phyloP scores from a whole-genome alignment of 2,797 vertebrate genomes.

The Australoheros facetus region DNA sequence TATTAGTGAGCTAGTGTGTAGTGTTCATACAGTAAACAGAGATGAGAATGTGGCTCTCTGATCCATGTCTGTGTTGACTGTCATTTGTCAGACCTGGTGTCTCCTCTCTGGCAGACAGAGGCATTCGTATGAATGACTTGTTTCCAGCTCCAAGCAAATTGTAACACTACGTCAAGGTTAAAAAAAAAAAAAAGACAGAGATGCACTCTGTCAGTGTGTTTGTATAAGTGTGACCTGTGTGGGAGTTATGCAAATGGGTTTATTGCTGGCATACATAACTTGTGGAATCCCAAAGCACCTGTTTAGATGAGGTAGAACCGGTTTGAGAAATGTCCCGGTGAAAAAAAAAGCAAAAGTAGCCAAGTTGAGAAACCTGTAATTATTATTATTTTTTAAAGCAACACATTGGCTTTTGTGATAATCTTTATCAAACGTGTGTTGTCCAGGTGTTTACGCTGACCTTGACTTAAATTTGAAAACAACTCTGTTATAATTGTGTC shows the following conservation, averaged over 20 bases:
- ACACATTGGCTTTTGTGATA: neutral
- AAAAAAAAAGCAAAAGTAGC: neutral
- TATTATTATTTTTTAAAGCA: neutral
- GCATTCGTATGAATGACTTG: constrained; percentile 26
- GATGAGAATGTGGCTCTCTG: neutral
- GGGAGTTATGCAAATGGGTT: constrained; percentile 19
- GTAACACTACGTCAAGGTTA: constrained; percentile 20
- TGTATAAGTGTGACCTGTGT: constrained; percentile 6
- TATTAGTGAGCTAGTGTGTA: neutral
- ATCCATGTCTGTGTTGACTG: constrained; percentile 4
- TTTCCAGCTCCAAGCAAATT: constrained; percentile 45
- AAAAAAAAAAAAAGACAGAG: constrained; percentile 44
- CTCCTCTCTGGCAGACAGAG: constrained; percentile 8
- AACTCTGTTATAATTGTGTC: too few relatives aligned
- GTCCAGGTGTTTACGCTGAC: neutral
- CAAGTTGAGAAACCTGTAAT: constrained; percentile 1
- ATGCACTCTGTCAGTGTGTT: constrained; percentile 38
- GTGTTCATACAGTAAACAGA: constrained; percentile 3
- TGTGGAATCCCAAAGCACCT: constrained; percentile 47
- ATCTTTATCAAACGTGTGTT: neutral
- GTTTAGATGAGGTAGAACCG: constrained; percentile 16
- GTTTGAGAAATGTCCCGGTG: constrained; percentile 1
- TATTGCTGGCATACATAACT: constrained; percentile 20
- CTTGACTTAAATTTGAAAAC: neutral
- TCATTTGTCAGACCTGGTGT: constrained; percentile 55